A percentile compares a stretch with the other conserved stretches of the same genome.
phyloP scores from a whole-genome alignment of 1,140 invertebrate species.

The Zaprionus nigranus region DNA sequence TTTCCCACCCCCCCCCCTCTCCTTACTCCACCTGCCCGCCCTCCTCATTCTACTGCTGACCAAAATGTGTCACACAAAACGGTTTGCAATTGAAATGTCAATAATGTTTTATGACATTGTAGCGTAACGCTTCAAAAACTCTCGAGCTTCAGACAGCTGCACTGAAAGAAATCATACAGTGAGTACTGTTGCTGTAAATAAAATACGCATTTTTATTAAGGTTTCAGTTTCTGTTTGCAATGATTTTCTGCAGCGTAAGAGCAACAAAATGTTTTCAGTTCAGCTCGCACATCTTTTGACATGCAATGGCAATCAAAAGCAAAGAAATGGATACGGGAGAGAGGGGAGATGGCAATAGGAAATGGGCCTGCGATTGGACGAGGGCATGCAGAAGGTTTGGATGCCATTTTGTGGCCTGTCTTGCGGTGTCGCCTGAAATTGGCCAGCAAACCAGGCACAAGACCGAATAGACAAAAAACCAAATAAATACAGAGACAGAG shows the following conservation, averaged over 20 bases:
- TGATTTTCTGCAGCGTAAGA: constrained; percentile 18
- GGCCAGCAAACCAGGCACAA: constrained; percentile 58
- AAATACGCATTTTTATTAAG: background rate
- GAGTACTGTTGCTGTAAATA: background rate
- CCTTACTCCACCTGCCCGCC: background rate
- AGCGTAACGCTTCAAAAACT: constrained; percentile 42
- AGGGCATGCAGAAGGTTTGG: constrained; percentile 12
- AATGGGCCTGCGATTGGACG: constrained; percentile 1
- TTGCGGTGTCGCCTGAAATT: constrained; percentile 77
- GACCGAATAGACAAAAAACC: constrained; percentile 31
- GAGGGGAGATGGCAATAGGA: background rate
- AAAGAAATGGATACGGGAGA: constrained; percentile 12
- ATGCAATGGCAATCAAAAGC: constrained; percentile 77
- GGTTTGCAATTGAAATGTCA: constrained; percentile 79
- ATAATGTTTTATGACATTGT: constrained; percentile 79
- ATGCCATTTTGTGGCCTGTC: constrained; percentile 76
- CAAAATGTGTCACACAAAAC: constrained; percentile 60
- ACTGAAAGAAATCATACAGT: constrained; percentile 15
- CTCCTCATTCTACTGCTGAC: background rate
- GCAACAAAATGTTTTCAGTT: constrained; percentile 73
- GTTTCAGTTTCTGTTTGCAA: background rate
- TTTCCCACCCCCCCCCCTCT: background rate
- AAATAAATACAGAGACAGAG: constrained; percentile 13
- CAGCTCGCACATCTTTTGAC: constrained; percentile 70
- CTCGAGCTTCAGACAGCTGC: background rate